These are phyloP conservation scores for Bimastos eiseni DNA, from an alignment of 2,888 invertebrate species.

Conservation along the genomic window DNA sequence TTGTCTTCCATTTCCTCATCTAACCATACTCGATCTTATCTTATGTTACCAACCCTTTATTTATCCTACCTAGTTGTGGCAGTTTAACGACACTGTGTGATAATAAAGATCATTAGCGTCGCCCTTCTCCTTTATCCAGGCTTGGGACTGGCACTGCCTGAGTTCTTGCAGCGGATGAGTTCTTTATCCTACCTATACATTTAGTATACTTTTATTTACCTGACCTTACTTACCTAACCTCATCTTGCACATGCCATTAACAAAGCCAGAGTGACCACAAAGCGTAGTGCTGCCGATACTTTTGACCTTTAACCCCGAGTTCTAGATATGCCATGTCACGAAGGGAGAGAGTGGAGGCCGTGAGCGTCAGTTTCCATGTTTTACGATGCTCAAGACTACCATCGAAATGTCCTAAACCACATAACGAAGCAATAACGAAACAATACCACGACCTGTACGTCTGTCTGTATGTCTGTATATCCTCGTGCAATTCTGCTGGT, in stretches of 20 bases:
- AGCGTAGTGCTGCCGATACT: not conserved
- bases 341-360: not conserved
- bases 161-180: too few species aligned
- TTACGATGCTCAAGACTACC: not conserved
- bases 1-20: too few species aligned
- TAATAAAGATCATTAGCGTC: too few species aligned
- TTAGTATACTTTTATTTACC: not conserved
- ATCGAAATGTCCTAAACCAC: not conserved
- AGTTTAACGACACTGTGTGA: too few species aligned
- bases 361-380: not conserved
- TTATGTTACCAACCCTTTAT: too few species aligned
- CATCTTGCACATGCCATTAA: not conserved
- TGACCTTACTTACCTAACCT: not conserved
- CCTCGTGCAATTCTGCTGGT: not conserved
- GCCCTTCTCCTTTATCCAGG: too few species aligned
- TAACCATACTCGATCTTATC: too few species aligned
- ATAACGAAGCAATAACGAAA: not conserved
- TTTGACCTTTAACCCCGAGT: constrained; percentile 13
- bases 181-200: too few species aligned
- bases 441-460: not conserved
- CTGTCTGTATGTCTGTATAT: not conserved
- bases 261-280: constrained; percentile 13
- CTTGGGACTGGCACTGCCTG: too few species aligned
- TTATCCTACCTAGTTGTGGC: too few species aligned
- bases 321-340: not conserved